phyloP scores from a whole-genome alignment of 1,140 invertebrate species.

The Achroia grisella region DNA sequence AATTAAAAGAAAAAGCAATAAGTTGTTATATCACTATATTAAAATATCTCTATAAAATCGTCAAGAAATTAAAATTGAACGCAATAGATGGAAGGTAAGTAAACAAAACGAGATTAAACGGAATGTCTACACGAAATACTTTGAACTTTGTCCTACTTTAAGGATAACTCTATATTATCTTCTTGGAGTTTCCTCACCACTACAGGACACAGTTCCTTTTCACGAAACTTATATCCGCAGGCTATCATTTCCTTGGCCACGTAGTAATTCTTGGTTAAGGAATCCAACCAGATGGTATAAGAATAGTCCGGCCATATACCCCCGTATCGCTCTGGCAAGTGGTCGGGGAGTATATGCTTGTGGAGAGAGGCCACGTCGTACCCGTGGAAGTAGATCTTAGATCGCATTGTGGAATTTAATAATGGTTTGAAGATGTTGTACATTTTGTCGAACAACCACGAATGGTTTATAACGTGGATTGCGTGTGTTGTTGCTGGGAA shows the following conservation, averaged over 20 bases:
- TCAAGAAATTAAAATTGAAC: too few species aligned
- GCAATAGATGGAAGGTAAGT: too few species aligned
- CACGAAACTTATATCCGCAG: conserved; percentile 79
- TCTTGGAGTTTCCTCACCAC: conserved; percentile 47
- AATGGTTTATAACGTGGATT: conserved; percentile 85
- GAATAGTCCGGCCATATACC: conserved; percentile 81
- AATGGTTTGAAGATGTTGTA: conserved; percentile 86
- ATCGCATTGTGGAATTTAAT: conserved; percentile 78
- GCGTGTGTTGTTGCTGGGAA: conserved; percentile 84
- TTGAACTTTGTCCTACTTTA: conserved; percentile 2
- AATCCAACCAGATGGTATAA: conserved; percentile 83
- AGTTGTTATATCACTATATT: too few species aligned
- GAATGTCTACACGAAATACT: too few species aligned
- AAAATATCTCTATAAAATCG: too few species aligned
- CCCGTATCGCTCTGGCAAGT: conserved; percentile 82
- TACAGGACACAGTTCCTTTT: conserved; percentile 62
- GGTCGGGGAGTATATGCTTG: conserved; percentile 80
- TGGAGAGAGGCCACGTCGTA: conserved; percentile 83
- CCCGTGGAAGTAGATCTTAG: conserved; percentile 84
- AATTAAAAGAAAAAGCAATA: too few species aligned
- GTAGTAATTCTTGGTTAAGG: conserved; percentile 72
- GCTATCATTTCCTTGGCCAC: conserved; percentile 79
- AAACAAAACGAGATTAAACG: too few species aligned
- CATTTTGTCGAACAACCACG: conserved; percentile 86
- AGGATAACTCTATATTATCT: conserved; percentile 36